phyloP scores from a whole-genome alignment of 2,113 vertebrate species.

The Laticauda laticaudata region DNA sequence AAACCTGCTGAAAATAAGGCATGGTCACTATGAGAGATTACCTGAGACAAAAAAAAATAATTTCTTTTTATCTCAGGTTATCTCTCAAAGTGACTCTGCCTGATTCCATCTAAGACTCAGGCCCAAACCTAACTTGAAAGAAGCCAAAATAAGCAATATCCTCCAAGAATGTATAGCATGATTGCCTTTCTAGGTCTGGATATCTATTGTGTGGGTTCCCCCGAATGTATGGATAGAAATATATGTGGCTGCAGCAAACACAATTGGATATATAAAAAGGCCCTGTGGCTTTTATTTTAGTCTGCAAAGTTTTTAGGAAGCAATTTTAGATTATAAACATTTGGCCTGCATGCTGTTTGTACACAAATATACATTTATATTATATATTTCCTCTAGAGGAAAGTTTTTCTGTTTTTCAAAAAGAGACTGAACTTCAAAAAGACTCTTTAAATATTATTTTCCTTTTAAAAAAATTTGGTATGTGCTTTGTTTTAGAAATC shows the following conservation, averaged over 20 bases:
- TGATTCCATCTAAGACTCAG: background rate
- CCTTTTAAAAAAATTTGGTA: background rate
- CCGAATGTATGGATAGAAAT: background rate
- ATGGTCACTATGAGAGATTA: background rate
- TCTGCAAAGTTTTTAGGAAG: background rate
- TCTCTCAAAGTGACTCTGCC: background rate
- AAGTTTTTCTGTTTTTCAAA: constrained; percentile 19
- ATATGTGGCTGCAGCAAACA: constrained; percentile 4
- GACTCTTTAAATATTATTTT: background rate
- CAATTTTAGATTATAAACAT: constrained; percentile 3
- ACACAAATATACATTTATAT: constrained; percentile 6
- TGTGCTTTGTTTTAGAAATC: constrained; percentile 30
- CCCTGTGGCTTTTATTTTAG: constrained; percentile 22
- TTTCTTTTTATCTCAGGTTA: background rate
- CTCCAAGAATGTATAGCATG: background rate
- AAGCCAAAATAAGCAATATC: background rate
- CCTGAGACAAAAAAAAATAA: background rate
- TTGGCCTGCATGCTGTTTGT: background rate
- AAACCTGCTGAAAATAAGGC: background rate
- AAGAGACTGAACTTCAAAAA: background rate
- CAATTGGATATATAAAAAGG: background rate
- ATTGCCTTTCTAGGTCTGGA: background rate
- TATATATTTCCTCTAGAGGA: background rate
- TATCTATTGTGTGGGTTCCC: background rate
- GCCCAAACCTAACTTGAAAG: background rate